Conservation (phyloP, 2,797 vertebrate species). For the Acanthopagrus latus region DNA sequence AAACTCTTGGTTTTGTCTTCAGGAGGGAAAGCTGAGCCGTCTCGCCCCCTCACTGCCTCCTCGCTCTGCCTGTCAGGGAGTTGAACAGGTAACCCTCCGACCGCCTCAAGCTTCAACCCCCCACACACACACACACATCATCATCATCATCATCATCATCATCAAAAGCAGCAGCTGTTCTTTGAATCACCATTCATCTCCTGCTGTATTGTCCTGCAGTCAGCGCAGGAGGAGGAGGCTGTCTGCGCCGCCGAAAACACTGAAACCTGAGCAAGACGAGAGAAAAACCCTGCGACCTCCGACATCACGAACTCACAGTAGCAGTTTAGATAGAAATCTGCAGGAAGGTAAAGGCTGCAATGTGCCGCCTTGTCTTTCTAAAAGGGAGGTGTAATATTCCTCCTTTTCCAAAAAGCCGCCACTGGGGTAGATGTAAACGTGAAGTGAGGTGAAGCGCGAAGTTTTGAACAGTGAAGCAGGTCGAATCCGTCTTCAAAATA, state of each 20-base stretch:
- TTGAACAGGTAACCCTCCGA: conserved; percentile 54
- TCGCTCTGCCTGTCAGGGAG: conserved; percentile 6
- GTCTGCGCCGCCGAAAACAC: conserved; percentile 46
- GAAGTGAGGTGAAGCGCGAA: too few species aligned
- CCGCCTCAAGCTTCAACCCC: conserved; percentile 13
- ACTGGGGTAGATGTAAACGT: too few species aligned
- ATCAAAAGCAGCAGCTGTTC: conserved; percentile 72
- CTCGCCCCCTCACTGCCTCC: background rate
- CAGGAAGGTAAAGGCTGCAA: too few species aligned
- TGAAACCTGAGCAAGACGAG: conserved; percentile 62
- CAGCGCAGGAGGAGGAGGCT: conserved; percentile 46
- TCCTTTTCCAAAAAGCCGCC: too few species aligned
- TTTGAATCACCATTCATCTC: conserved; percentile 62
- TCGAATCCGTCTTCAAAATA: too few species aligned
- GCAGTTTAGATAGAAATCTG: too few species aligned
- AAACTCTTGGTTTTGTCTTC: conserved; percentile 44
- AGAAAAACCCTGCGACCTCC: conserved; percentile 36
- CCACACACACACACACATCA: background rate
- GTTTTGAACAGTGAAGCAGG: too few species aligned
- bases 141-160: conserved; percentile 7
- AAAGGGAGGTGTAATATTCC: too few species aligned
- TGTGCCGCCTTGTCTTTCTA: too few species aligned
- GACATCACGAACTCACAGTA: too few species aligned
- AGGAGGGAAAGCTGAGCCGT: conserved; percentile 21
- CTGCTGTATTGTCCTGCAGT: conserved; percentile 63